These are phyloP conservation scores for Eonycteris spelaea DNA, from an alignment of 2,113 vertebrate genomes.

Conservation along the genomic window DNA sequence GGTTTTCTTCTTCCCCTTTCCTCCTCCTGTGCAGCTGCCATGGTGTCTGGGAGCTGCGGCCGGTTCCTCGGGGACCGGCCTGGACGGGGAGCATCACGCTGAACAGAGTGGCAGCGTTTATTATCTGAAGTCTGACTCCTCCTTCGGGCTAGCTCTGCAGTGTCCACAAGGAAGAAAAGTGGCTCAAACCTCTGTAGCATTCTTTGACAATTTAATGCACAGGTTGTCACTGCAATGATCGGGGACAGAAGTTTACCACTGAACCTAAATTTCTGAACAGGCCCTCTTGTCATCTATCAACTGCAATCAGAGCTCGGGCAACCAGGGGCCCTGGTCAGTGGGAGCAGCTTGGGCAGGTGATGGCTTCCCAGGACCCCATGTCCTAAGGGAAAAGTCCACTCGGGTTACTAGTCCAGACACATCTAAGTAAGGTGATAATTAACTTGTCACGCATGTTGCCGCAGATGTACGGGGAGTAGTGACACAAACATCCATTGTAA, in stretches of 20 bases:
- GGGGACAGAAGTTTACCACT: neutral
- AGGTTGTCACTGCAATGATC: neutral
- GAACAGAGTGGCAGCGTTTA: rapidly evolving
- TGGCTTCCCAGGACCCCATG: rapidly evolving
- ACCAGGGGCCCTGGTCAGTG: rapidly evolving
- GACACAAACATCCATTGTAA: no score
- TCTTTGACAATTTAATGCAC: neutral
- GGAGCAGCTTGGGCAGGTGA: rapidly evolving
- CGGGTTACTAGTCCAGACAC: rapidly evolving
- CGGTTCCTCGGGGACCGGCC: neutral
- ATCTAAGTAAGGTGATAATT: neutral
- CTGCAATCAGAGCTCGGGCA: neutral
- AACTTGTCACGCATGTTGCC: rapidly evolving
- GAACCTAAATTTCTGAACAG: neutral
- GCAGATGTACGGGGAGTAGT: neutral
- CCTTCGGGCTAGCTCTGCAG: neutral
- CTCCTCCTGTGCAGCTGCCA: neutral
- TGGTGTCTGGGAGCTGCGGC: neutral
- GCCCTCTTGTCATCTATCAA: neutral
- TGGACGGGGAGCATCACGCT: no score
- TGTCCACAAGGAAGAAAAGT: neutral
- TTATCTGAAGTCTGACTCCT: rapidly evolving
- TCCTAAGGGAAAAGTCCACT: neutral
- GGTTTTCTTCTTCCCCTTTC: neutral
- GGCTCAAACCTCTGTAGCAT: rapidly evolving